phyloP scores from a whole-genome alignment of 1,140 invertebrate genomes.

The Ephestia elutella region DNA sequence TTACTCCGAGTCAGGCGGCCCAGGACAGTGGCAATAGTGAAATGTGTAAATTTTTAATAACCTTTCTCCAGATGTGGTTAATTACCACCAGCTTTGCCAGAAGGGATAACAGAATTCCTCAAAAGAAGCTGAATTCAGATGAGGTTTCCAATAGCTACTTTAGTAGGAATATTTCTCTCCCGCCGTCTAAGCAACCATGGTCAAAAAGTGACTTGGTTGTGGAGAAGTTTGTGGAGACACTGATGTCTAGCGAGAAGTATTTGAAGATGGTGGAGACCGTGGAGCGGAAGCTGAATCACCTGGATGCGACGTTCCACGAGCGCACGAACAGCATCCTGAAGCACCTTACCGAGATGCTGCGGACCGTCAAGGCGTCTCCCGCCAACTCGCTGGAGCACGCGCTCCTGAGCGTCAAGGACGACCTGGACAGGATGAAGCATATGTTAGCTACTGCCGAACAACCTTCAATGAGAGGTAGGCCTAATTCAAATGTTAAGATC shows the following conservation, averaged over 20 bases:
- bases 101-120: constrained; percentile 6
- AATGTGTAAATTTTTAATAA: neutral
- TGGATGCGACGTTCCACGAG: constrained; percentile 44
- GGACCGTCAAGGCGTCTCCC: constrained; percentile 31
- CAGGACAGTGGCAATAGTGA: neutral
- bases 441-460: constrained; percentile 13
- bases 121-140: neutral
- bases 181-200: constrained; percentile 22
- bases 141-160: constrained; percentile 7
- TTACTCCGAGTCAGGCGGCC: constrained; percentile 7
- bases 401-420: constrained; percentile 31
- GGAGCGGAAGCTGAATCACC: constrained; percentile 43
- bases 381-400: constrained; percentile 29
- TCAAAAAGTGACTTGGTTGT: constrained; percentile 39
- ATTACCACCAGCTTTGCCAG: constrained; percentile 11
- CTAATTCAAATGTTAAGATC: too few relatives aligned
- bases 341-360: constrained; percentile 44
- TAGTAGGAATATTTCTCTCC: neutral
- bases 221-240: constrained; percentile 55
- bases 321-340: constrained; percentile 46
- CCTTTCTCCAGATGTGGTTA: constrained; percentile 12
- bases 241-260: constrained; percentile 54
- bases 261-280: constrained; percentile 52
- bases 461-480: constrained; percentile 18
- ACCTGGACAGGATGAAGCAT: constrained; percentile 40